Evolutionary conservation across 2,888 invertebrate species (phyloP), one percentile per base, ranked within the genome.

Genomic region (Caenorhabditis wallacei): DNA sequence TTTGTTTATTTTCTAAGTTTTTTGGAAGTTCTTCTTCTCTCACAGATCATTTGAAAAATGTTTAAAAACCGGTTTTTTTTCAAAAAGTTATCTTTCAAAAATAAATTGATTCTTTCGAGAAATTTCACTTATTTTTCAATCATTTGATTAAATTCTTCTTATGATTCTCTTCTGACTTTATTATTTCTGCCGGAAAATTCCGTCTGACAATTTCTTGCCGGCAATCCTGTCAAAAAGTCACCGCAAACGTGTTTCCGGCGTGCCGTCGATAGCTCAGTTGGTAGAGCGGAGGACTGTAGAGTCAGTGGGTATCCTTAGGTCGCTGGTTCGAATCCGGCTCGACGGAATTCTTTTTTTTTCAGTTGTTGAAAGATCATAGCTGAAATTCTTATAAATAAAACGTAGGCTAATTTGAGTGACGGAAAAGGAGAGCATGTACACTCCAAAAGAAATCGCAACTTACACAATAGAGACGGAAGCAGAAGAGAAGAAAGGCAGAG

Each of bases 301-400:
- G 82, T 78, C 57, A 54, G 76, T 79, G 75, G 84, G 22, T 84
- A 87, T 87, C 85, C 84, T 85, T 87, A 87, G 85, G 84, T 85
- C 85, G 81, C 85, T 86, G 85, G 85, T 87, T 87, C 87, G 85
- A 86, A 85, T 87, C 87, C 87, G 84, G 85, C 86, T 84, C 83
- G 81, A 84, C 83, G 84, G 85, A 85, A 16, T 72, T 43, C 10
- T 61, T 80, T 80, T 80, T 74, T 46, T 7, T 48, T n/a, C n/a
- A n/a, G n/a, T n/a, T n/a, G n/a, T n/a, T 3, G 18, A 26, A 30
- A n/a, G 22, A 10, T 51, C 37, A 30, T 37, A 56, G n/a, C 22
- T 56, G 40, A 51, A 54, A 54, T 1, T 56, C 46, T 56, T 37
- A 69, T 20, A 43, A 46, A 30, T 46, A 16, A 30, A 69, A 53